Conservation (phyloP, 2,888 invertebrate genomes). For the Ceramica pisi region DNA sequence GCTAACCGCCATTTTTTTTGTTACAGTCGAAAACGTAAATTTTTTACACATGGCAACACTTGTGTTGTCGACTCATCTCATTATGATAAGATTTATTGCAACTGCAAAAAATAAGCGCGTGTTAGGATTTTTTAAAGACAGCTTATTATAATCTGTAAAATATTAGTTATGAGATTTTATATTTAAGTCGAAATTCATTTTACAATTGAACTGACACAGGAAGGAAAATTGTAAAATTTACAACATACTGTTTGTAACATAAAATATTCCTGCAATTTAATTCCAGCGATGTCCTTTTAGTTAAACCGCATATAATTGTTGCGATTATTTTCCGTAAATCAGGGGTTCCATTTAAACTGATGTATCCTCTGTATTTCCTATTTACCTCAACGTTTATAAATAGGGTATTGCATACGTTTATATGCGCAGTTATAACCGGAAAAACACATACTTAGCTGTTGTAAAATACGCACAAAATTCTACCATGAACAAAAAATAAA, state of each 20-base stretch:
- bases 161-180: background rate
- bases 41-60: conserved; percentile 57
- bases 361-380: conserved; percentile 11
- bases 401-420: background rate
- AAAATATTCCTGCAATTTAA: conserved; percentile 8
- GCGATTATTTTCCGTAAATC: conserved; percentile 56
- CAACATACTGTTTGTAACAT: conserved; percentile 1
- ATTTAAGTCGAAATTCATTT: background rate
- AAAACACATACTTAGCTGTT: too few species aligned
- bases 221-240: conserved; percentile 38
- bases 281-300: conserved; percentile 5
- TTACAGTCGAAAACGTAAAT: conserved; percentile 36
- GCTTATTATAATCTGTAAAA: conserved; percentile 11
- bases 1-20: conserved; percentile 55
- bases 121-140: conserved; percentile 8
- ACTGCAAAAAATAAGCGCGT: conserved; percentile 37
- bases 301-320: conserved; percentile 42
- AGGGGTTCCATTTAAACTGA: conserved; percentile 17
- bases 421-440: too few species aligned
- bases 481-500: background rate
- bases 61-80: conserved; percentile 54
- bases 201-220: conserved; percentile 4
- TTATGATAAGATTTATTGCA: conserved; percentile 49
- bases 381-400: conserved; percentile 29
- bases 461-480: background rate